These are phyloP conservation scores for Phymorhynchus buccinoides DNA, from an alignment of 1,140 invertebrate species.

Conservation along the genomic window DNA sequence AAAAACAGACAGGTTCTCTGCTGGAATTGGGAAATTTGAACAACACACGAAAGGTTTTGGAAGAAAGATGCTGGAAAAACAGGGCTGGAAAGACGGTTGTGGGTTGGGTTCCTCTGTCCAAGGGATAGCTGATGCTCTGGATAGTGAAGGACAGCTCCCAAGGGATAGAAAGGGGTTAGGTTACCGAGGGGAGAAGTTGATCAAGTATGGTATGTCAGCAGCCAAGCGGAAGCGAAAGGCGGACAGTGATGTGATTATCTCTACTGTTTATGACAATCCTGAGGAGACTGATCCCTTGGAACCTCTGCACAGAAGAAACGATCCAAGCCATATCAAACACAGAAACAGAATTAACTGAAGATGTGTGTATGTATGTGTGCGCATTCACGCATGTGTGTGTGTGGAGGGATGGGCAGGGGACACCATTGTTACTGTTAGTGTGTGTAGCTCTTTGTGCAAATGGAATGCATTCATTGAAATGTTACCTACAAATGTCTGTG, in stretches of 20 bases:
- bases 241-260: slow-evolving; percentile 51
- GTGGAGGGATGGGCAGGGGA: too few species aligned
- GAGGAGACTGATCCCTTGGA: slow-evolving; percentile 59
- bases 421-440: background rate
- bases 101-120: slow-evolving; percentile 73
- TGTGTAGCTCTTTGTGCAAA: background rate
- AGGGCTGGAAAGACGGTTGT: slow-evolving; percentile 77
- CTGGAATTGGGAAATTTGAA: slow-evolving; percentile 74
- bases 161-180: slow-evolving; percentile 70
- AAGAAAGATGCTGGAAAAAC: slow-evolving; percentile 75
- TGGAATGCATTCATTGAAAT: background rate
- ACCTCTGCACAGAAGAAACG: slow-evolving; percentile 53
- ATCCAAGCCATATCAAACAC: slow-evolving; percentile 64
- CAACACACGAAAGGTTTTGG: slow-evolving; percentile 74
- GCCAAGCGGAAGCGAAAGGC: slow-evolving; percentile 39
- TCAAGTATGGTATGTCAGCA: slow-evolving; percentile 25
- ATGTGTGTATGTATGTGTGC: background rate
- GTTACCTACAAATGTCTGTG: too few species aligned
- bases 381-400: background rate
- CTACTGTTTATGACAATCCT: slow-evolving; percentile 65
- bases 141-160: slow-evolving; percentile 71
- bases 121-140: slow-evolving; percentile 69
- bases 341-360: slow-evolving; percentile 41
- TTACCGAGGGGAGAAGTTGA: slow-evolving; percentile 60
- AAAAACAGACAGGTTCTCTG: slow-evolving; percentile 59